These are phyloP conservation scores for Ammospiza nelsoni DNA, from an alignment of 2,113 vertebrate species.

Conservation along the genomic window DNA sequence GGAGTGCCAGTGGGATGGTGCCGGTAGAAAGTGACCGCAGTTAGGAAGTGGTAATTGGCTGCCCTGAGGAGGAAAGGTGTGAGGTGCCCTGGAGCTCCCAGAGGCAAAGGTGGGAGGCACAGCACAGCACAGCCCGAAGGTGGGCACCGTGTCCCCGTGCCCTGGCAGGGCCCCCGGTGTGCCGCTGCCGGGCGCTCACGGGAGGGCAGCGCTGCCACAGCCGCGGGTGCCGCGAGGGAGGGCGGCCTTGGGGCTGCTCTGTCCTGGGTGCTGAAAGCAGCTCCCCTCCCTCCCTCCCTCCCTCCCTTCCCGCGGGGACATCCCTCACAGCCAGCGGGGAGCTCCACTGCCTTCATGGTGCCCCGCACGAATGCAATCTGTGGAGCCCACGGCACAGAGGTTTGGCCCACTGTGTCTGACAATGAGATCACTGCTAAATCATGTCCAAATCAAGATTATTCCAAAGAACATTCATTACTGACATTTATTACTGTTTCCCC, in stretches of 20 bases:
- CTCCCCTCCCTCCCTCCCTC: neutral
- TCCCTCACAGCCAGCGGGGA: neutral
- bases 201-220: neutral
- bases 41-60: too few species aligned
- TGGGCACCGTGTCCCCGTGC: rapidly evolving
- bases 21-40: neutral
- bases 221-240: neutral
- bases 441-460: neutral
- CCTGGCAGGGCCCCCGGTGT: neutral
- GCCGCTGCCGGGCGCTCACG: neutral
- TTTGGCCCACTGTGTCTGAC: neutral
- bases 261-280: neutral
- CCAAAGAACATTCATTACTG: neutral
- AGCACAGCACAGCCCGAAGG: rapidly evolving
- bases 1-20: neutral
- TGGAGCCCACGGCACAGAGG: neutral
- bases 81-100: neutral
- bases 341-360: neutral
- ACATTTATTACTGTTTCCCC: neutral
- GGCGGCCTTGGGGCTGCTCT: neutral
- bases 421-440: neutral
- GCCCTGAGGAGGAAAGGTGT: neutral
- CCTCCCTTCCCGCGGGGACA: neutral
- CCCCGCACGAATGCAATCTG: neutral
- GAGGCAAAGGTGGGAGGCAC: neutral